These are phyloP conservation scores for Paragorgia papillata DNA, from an alignment of 92 coral and sea anemone species.

Conservation along the genomic window DNA sequence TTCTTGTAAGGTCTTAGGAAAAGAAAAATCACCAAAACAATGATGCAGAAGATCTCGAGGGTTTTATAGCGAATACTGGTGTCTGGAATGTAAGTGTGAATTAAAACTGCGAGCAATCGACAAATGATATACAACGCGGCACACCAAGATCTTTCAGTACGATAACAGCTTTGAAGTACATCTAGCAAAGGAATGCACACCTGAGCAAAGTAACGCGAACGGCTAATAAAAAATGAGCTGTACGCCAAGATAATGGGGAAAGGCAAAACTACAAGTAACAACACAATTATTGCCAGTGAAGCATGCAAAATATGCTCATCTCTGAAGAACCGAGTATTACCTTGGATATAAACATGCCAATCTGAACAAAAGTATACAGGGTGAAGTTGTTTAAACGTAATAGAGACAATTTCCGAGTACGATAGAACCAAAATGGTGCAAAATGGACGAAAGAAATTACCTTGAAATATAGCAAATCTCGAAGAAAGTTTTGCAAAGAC, in stretches of 20 bases:
- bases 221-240: conserved; percentile 26
- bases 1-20: conserved; percentile 77
- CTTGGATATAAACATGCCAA: conserved; percentile 54
- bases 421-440: conserved; percentile 86
- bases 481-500: conserved; percentile 64
- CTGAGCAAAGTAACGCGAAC: conserved; percentile 3
- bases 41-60: conserved; percentile 73
- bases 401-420: conserved; percentile 79
- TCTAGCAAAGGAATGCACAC: conserved; percentile 25
- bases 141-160: conserved; percentile 61
- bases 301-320: conserved; percentile 55
- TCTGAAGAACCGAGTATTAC: conserved; percentile 50
- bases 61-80: conserved; percentile 72
- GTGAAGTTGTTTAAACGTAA: conserved; percentile 72
- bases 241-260: conserved; percentile 54
- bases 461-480: conserved; percentile 67
- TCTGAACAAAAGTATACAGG: conserved; percentile 55
- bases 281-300: conserved; percentile 54
- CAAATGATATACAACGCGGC: conserved; percentile 87
- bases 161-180: conserved; percentile 23
- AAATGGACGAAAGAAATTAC: conserved; percentile 76
- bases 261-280: conserved; percentile 56
- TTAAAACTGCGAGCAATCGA: conserved; percentile 67
- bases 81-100: conserved; percentile 65
- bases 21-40: conserved; percentile 61